Evolutionary conservation across 2,888 invertebrate species (phyloP).

Genomic region (Drosophila formosana): DNA sequence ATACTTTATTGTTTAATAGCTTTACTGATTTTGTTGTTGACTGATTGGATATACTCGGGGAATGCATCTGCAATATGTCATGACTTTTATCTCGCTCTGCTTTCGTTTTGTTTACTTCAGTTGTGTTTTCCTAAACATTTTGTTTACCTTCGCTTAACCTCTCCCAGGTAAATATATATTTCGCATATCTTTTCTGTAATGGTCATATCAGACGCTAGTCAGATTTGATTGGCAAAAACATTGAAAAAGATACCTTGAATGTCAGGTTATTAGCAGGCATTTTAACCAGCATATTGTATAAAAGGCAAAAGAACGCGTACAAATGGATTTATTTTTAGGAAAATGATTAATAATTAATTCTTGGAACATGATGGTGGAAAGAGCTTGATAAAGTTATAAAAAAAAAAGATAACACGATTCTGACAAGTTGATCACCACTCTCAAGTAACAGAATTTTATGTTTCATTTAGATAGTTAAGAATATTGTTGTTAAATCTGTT

Average conservation of each 20-base stretch:
- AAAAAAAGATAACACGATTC: conserved; percentile 77
- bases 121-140: background rate
- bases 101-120: background rate
- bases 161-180: background rate
- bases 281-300: no score
- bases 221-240: background rate
- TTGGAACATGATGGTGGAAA: no score
- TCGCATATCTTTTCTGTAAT: background rate
- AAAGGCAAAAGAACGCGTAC: no score
- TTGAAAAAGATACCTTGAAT: background rate
- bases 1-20: background rate
- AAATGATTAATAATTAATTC: background rate
- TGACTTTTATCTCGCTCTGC: background rate
- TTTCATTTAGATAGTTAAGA: no score
- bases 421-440: conserved; percentile 85
- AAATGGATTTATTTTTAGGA: no score
- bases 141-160: background rate
- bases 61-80: conserved; percentile 2
- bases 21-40: conserved; percentile 14
- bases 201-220: background rate
- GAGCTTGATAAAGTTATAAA: no score
- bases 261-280: no score
- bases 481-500: no score
- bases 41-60: background rate
- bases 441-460: conserved; percentile 52